A percentile compares a stretch with the other conserved stretches of the same genome.
Evolutionary conservation across 2,113 vertebrate genomes (phyloP).

Genomic region (Bambusicola thoracicus): DNA sequence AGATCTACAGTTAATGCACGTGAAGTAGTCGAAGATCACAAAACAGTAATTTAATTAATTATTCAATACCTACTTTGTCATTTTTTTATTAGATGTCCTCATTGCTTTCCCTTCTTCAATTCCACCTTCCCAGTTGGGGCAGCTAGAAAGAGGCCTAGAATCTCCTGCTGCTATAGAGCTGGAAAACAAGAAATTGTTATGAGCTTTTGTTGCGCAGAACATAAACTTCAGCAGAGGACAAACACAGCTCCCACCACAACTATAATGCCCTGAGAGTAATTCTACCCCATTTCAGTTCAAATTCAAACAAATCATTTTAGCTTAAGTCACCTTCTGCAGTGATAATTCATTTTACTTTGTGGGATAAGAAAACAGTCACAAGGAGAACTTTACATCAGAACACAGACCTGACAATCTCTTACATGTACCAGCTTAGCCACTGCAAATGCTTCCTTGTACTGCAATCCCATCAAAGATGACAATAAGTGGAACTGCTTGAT

Average conservation of each 20-base stretch:
- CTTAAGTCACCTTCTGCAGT: not conserved
- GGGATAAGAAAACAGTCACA: not conserved
- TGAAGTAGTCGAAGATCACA: not conserved
- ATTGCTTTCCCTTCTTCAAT: constrained; percentile 85
- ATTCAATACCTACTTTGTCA: constrained; percentile 79
- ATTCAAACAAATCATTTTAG: not conserved
- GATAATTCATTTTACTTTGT: not conserved
- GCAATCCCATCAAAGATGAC: not conserved
- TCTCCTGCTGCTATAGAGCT: constrained; percentile 88
- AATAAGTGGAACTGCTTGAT: not conserved
- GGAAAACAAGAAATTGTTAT: not conserved
- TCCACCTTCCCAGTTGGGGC: constrained; percentile 82
- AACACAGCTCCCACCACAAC: not conserved
- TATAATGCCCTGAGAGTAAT: accelerated
- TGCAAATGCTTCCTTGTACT: not conserved
- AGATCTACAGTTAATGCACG: not conserved
- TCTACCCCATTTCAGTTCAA: not conserved
- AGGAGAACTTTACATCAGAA: not conserved
- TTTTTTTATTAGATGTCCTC: constrained; percentile 81
- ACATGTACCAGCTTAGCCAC: not conserved
- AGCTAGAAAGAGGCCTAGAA: constrained; percentile 74
- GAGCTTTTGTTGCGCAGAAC: not conserved
- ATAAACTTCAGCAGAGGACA: not conserved
- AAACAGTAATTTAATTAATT: not conserved
- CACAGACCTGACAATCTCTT: not conserved